A percentile compares a stretch with the other conserved stretches of the same genome.
Conservation (phyloP, 2,797 vertebrate genomes). For the Tapera naevia region DNA sequence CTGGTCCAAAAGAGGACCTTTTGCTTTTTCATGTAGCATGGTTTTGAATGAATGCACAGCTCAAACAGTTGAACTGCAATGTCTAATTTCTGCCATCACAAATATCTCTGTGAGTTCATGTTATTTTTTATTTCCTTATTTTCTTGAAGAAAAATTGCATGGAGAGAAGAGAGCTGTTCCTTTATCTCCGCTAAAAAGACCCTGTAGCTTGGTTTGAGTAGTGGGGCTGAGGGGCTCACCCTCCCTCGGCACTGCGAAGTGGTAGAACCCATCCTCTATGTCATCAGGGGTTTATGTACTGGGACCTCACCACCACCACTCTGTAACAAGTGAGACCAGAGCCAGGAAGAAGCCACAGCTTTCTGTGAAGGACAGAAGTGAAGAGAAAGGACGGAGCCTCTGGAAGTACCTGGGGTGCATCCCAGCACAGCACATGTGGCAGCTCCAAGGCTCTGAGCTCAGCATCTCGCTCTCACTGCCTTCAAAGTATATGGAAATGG, state of each 20-base stretch:
- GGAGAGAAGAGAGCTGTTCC: background rate
- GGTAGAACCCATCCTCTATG: background rate
- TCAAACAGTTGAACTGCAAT: background rate
- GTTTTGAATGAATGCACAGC: background rate
- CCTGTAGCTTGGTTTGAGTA: background rate
- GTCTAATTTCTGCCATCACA: background rate
- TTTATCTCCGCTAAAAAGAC: background rate
- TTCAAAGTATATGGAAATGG: background rate
- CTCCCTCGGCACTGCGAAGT: background rate
- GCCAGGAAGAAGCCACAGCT: background rate
- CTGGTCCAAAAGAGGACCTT: background rate
- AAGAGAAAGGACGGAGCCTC: background rate
- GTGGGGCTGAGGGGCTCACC: background rate
- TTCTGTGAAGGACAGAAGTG: background rate
- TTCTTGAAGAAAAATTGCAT: background rate
- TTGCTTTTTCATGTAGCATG: background rate
- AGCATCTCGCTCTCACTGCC: background rate
- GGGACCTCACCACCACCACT: rapidly evolving
- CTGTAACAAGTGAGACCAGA: background rate
- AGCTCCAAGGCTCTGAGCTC: background rate
- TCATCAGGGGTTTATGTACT: background rate
- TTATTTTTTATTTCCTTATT: background rate
- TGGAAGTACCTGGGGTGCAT: background rate
- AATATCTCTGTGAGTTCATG: background rate
- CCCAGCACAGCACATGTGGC: background rate